These are phyloP conservation scores for Drosophila miranda DNA, from an alignment of 1,140 invertebrate genomes.

Conservation along the genomic window DNA sequence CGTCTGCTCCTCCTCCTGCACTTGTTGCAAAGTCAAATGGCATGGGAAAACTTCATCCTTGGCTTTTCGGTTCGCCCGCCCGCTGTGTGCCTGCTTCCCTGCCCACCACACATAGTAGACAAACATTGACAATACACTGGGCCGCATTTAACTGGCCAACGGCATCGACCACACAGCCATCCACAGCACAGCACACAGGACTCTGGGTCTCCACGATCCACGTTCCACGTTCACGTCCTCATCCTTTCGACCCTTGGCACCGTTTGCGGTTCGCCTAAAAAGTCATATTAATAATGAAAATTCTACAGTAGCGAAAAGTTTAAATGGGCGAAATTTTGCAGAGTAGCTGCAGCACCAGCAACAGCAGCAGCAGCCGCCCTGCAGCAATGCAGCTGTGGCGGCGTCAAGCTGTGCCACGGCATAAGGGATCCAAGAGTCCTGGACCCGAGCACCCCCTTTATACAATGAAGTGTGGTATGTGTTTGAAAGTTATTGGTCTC, in stretches of 20 bases:
- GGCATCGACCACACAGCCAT: constrained; percentile 34
- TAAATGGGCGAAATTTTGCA: constrained; percentile 76
- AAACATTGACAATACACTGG: constrained; percentile 77
- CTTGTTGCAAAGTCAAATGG: constrained; percentile 78
- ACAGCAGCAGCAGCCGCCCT: constrained; percentile 43
- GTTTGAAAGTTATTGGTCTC: constrained; percentile 67
- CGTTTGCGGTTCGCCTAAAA: constrained; percentile 73
- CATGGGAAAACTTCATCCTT: constrained; percentile 74
- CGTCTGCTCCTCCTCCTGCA: constrained; percentile 24
- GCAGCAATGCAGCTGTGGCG: constrained; percentile 67
- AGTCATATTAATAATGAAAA: constrained; percentile 80
- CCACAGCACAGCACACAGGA: background rate
- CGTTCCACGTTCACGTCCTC: background rate
- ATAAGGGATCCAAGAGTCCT: constrained; percentile 24
- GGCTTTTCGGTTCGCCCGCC: constrained; percentile 26
- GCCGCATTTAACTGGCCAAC: constrained; percentile 72
- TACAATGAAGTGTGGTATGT: constrained; percentile 30
- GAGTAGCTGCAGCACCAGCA: constrained; percentile 31
- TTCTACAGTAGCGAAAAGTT: constrained; percentile 78
- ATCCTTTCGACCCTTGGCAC: constrained; percentile 36
- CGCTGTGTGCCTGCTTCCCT: constrained; percentile 6
- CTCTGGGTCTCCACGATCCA: constrained; percentile 5
- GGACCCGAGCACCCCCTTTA: background rate
- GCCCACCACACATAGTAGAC: constrained; percentile 44
- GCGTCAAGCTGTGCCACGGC: constrained; percentile 61